Evolutionary conservation across 2,888 invertebrate species (phyloP).

Genomic region (Eustalomyia histrio): DNA sequence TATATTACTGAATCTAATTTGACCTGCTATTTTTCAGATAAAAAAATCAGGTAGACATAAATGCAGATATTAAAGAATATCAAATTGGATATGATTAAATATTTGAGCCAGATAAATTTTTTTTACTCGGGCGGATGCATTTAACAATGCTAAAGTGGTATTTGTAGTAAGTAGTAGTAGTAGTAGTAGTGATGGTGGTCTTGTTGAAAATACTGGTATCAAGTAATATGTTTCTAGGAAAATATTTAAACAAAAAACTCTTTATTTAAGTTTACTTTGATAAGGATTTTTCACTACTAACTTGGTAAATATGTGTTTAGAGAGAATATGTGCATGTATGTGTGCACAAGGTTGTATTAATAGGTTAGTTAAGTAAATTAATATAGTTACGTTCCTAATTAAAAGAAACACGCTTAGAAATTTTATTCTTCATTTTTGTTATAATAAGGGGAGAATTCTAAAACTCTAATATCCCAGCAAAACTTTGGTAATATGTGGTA

Average conservation of each 20-base stretch:
- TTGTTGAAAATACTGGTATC: neutral
- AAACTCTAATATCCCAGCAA: neutral
- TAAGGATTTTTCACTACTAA: neutral
- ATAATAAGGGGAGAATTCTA: neutral
- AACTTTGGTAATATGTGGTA: too few species aligned
- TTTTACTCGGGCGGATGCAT: too few species aligned
- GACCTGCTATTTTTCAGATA: too few species aligned
- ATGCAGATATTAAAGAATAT: too few species aligned
- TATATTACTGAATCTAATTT: too few species aligned
- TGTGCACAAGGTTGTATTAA: neutral
- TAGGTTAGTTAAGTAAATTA: constrained; percentile 50
- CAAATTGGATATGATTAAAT: too few species aligned
- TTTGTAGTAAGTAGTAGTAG: constrained; percentile 9
- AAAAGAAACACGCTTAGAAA: constrained; percentile 23
- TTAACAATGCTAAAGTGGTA: constrained; percentile 13
- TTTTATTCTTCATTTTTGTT: neutral
- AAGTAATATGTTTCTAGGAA: neutral
- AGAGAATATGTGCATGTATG: neutral
- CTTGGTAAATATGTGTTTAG: neutral
- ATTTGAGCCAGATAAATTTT: too few species aligned
- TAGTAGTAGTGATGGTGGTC: neutral
- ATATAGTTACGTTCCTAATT: constrained; percentile 47
- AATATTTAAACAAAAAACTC: neutral
- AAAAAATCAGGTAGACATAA: too few species aligned
- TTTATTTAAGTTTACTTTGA: neutral